phyloP scores from a whole-genome alignment of 1,140 invertebrate genomes.

The Drosophila busckii region DNA sequence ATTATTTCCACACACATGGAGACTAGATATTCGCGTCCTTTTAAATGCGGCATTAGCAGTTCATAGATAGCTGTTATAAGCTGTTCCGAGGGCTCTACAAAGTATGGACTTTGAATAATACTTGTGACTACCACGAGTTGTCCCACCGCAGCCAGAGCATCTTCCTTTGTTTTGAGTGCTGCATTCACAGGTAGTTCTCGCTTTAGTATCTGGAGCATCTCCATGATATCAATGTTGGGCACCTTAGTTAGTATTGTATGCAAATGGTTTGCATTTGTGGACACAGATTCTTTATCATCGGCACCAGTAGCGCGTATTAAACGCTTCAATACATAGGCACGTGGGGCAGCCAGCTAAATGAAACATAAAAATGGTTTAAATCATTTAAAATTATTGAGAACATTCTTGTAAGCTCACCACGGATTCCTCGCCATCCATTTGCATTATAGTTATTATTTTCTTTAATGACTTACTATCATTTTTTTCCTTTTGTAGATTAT shows the following conservation, averaged over 20 bases:
- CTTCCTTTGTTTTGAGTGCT: slow-evolving; percentile 41
- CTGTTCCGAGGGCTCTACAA: slow-evolving; percentile 1
- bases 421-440: no score
- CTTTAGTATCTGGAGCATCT: slow-evolving; percentile 32
- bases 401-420: no score
- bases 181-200: slow-evolving; percentile 28
- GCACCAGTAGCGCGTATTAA: slow-evolving; percentile 52
- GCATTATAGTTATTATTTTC: no score
- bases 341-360: slow-evolving; percentile 36
- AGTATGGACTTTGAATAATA: slow-evolving; percentile 23
- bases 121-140: slow-evolving; percentile 28
- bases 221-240: slow-evolving; percentile 16
- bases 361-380: not conserved
- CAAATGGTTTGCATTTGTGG: slow-evolving; percentile 22
- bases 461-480: no score
- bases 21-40: slow-evolving; percentile 49
- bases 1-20: slow-evolving; percentile 28
- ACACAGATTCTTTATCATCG: slow-evolving; percentile 30
- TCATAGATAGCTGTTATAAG: slow-evolving; percentile 23
- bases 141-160: slow-evolving; percentile 43
- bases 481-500: no score
- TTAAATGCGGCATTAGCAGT: slow-evolving; percentile 24
- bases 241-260: slow-evolving; percentile 27
- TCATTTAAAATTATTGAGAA: not conserved
- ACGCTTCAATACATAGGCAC: slow-evolving; percentile 38